A percentile compares a stretch with the other conserved stretches of the same genome.
Conservation (phyloP, 2,888 invertebrate genomes). For the Choristoneura rosaceana region DNA sequence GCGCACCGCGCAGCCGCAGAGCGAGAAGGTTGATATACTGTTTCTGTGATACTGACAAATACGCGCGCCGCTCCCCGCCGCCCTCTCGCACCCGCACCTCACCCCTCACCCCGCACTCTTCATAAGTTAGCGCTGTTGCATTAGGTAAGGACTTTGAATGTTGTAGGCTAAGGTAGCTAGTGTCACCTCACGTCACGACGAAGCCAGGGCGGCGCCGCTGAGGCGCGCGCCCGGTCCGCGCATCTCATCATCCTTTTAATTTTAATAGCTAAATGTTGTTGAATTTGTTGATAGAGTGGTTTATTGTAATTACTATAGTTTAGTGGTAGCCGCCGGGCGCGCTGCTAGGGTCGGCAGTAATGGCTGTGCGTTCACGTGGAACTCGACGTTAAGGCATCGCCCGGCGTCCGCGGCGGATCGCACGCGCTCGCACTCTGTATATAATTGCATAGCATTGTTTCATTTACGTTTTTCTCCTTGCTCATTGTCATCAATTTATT, state of each 20-base stretch:
- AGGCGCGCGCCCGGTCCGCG: constrained; percentile 49
- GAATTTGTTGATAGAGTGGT: constrained; percentile 84
- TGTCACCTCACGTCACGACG: constrained; percentile 55
- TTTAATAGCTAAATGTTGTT: constrained; percentile 85
- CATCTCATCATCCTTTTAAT: constrained; percentile 73
- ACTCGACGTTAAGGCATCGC: constrained; percentile 74
- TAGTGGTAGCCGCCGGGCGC: constrained; percentile 75
- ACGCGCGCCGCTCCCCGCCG: constrained; percentile 38
- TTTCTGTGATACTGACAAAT: constrained; percentile 62
- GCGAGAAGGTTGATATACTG: constrained; percentile 47
- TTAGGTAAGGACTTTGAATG: constrained; percentile 66
- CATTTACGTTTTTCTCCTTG: constrained; percentile 82
- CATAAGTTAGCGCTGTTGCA: constrained; percentile 57
- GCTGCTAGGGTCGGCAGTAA: constrained; percentile 75
- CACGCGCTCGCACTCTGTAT: constrained; percentile 73
- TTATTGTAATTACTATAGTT: constrained; percentile 77
- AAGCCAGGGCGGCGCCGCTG: constrained; percentile 34
- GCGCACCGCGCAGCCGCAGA: constrained; percentile 23
- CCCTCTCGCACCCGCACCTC: constrained; percentile 44
- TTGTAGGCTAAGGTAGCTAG: constrained; percentile 76
- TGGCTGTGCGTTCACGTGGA: constrained; percentile 81
- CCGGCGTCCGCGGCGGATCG: constrained; percentile 60
- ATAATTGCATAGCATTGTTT: constrained; percentile 82
- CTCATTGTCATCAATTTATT: constrained; percentile 85
- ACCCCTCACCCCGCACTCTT: constrained; percentile 39